Conservation (phyloP, 2,888 invertebrate genomes). For the Aquatica leii region DNA sequence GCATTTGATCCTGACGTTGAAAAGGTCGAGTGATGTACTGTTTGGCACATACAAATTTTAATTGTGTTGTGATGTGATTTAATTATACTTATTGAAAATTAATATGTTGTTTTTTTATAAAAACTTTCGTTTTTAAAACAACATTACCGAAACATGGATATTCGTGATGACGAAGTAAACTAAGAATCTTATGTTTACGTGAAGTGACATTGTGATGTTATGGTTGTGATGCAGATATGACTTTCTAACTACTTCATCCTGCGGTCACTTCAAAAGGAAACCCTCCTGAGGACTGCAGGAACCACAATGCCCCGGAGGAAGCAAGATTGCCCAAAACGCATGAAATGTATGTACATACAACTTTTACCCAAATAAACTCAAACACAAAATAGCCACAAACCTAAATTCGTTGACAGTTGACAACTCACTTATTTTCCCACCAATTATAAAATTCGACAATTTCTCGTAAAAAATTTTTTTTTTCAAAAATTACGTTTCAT, state of each 20-base stretch:
- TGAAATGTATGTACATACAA: conserved; percentile 62
- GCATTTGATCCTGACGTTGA: conserved; percentile 47
- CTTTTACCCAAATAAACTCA: too few species aligned
- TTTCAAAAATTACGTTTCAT: too few species aligned
- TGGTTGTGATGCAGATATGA: conserved; percentile 27
- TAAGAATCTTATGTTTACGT: conserved; percentile 7
- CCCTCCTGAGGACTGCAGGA: conserved; percentile 38
- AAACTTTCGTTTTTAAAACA: too few species aligned
- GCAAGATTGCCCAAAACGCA: conserved; percentile 64
- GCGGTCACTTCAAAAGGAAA: conserved; percentile 25
- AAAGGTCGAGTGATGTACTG: conserved; percentile 26
- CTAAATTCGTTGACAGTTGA: not conserved
- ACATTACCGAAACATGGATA: too few species aligned
- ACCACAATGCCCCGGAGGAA: conserved; percentile 63
- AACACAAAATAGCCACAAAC: too few species aligned
- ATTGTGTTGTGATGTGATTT: conserved; percentile 31
- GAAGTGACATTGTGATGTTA: conserved; percentile 16
- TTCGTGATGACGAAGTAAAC: not conserved
- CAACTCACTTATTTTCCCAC: not conserved
- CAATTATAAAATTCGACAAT: too few species aligned
- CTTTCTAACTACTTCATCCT: conserved; percentile 36
- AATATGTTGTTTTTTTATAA: not conserved
- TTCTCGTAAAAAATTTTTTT: too few species aligned
- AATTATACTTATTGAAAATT: conserved; percentile 4
- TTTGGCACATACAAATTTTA: conserved; percentile 12